These are phyloP conservation scores for Ochropleura leucogaster DNA, from an alignment of 2,888 invertebrate species.

Conservation along the genomic window DNA sequence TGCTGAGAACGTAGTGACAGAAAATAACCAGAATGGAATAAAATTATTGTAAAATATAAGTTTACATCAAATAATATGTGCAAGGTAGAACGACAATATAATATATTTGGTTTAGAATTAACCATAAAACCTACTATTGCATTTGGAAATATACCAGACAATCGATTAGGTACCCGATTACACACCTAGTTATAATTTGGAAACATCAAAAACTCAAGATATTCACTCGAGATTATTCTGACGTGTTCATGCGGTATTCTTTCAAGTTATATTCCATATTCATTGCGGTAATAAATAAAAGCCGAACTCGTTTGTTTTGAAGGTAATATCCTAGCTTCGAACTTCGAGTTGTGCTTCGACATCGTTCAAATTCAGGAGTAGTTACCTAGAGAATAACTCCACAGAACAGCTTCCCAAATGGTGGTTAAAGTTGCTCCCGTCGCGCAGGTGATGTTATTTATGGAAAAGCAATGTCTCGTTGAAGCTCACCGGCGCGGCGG, in stretches of 20 bases:
- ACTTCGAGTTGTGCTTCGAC: background rate
- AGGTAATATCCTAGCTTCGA: background rate
- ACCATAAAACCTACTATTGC: background rate
- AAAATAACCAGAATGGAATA: background rate
- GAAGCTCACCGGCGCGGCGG: background rate
- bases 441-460: constrained; percentile 6
- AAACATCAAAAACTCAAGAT: constrained; percentile 3
- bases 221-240: background rate
- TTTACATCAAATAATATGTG: too few relatives aligned
- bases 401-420: background rate
- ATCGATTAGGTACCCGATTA: background rate
- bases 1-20: background rate
- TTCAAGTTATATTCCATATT: background rate
- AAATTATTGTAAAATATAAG: too few relatives aligned
- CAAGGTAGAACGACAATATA: too few relatives aligned
- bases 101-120: too few relatives aligned
- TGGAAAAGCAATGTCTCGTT: background rate
- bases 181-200: background rate
- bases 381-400: background rate
- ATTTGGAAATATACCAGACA: background rate
- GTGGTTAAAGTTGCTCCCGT: background rate
- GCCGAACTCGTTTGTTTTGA: background rate
- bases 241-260: background rate
- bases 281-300: background rate
- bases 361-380: background rate